Evolutionary conservation across 2,113 vertebrate genomes (phyloP).

Genomic region (Aramus guarauna): DNA sequence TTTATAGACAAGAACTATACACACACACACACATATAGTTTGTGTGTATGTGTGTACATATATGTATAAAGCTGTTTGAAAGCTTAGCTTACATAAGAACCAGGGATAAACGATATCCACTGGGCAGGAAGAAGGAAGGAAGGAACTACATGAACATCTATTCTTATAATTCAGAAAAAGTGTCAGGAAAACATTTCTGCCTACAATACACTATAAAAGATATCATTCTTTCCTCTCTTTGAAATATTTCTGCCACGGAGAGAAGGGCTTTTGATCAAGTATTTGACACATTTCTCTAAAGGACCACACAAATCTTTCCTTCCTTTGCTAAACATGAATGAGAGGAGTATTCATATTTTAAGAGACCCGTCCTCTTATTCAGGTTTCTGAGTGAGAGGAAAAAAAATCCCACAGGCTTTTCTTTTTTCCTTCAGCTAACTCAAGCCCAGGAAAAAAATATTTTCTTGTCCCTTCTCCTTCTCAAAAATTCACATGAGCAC

Average conservation of each 20-base stretch:
- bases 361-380: background rate
- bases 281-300: background rate
- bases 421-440: background rate
- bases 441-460: background rate
- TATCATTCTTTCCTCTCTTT: background rate
- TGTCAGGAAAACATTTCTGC: background rate
- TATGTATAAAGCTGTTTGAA: background rate
- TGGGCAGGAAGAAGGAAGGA: background rate
- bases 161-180: background rate
- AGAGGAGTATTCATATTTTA: background rate
- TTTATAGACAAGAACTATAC: background rate
- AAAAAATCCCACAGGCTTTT: no score
- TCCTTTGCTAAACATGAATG: background rate
- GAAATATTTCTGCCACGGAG: background rate
- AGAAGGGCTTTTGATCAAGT: background rate
- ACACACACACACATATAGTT: background rate
- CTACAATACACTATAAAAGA: background rate
- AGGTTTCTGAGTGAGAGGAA: background rate
- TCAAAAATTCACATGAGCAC: background rate
- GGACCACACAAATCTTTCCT: background rate
- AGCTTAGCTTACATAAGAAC: background rate
- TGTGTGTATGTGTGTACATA: no score
- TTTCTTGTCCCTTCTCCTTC: background rate
- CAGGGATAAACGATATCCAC: background rate
- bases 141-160: background rate